These are phyloP conservation scores for Prostheceraeus crozeri DNA, from an alignment of 2,888 invertebrate species.

Conservation along the genomic window DNA sequence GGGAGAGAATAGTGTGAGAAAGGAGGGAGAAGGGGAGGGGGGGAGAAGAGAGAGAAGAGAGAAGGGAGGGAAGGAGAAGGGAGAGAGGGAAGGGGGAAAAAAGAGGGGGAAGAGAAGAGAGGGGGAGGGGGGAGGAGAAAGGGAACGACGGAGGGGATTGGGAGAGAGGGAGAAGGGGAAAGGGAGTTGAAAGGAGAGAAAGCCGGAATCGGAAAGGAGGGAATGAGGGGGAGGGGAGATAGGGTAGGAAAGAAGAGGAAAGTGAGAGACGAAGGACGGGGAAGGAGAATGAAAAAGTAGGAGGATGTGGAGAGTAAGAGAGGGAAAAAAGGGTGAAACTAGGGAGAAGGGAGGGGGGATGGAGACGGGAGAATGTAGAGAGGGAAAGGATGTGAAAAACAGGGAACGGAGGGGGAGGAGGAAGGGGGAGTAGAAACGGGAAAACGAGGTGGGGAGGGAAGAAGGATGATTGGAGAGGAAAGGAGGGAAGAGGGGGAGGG, in stretches of 20 bases:
- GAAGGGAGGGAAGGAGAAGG: neutral
- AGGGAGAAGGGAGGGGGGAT: too few relatives aligned
- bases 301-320: too few relatives aligned
- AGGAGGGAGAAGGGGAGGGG: neutral
- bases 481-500: too few relatives aligned
- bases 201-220: neutral
- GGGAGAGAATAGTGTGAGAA: neutral
- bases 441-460: neutral
- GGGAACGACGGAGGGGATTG: neutral
- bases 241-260: conserved; percentile 8
- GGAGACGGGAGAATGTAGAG: too few relatives aligned
- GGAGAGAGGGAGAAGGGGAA: neutral
- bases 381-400: neutral
- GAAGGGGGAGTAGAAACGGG: neutral
- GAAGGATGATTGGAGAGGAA: neutral
- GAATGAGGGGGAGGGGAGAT: neutral
- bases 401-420: neutral
- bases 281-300: too few relatives aligned
- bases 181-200: neutral
- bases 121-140: neutral
- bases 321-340: too few relatives aligned
- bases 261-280: too few relatives aligned
- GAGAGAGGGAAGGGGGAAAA: conserved; percentile 3
- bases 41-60: neutral
- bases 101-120: too few relatives aligned